Percentiles rank a stretch among this genome's conserved stretches.
Conservation (phyloP, 2,888 invertebrate species). For the Idaea straminata region DNA sequence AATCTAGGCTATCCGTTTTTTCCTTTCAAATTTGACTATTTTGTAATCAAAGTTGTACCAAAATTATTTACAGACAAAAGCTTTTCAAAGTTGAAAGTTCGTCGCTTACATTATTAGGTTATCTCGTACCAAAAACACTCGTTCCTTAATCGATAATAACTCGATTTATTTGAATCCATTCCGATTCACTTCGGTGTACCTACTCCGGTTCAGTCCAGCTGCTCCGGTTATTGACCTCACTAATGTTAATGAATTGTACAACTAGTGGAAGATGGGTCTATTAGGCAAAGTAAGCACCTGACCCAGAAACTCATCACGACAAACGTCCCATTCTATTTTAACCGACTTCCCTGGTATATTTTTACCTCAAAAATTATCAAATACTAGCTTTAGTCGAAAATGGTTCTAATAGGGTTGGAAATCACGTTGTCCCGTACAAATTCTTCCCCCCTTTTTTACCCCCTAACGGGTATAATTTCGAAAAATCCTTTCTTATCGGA, state of each 20-base stretch:
- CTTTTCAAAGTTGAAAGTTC: conserved; percentile 49
- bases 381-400: no score
- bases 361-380: conserved; percentile 17
- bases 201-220: conserved; percentile 36
- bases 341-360: conserved; percentile 14
- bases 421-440: no score
- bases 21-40: not conserved
- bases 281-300: conserved; percentile 30
- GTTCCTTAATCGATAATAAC: conserved; percentile 39
- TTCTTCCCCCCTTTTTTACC: no score
- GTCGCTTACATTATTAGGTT: conserved; percentile 65
- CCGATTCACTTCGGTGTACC: conserved; percentile 53
- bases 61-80: conserved; percentile 26
- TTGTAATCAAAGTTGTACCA: not conserved
- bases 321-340: not conserved
- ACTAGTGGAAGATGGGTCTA: conserved; percentile 55
- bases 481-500: no score
- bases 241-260: conserved; percentile 69
- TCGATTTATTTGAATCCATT: conserved; percentile 62
- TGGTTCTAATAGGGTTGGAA: no score
- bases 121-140: conserved; percentile 46
- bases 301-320: not conserved
- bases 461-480: no score
- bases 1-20: no score
- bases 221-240: conserved; percentile 68